phyloP scores from a whole-genome alignment of 2,888 invertebrate species.

The Argyresthia goedartella region DNA sequence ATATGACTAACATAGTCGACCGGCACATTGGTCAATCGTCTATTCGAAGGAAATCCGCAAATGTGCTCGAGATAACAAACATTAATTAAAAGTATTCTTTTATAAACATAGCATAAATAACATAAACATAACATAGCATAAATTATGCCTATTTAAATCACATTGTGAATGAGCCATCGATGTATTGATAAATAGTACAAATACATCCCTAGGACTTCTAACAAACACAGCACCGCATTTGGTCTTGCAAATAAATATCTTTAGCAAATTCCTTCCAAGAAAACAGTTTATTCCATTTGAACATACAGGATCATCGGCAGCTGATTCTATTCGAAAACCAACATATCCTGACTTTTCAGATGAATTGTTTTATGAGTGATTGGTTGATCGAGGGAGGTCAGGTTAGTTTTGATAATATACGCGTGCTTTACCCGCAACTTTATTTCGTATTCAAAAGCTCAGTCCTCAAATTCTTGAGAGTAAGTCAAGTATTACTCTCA shows the following conservation, averaged over 20 bases:
- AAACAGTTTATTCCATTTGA: slow-evolving; percentile 54
- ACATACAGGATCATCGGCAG: slow-evolving; percentile 45
- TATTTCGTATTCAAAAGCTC: neutral
- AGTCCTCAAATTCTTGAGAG: slow-evolving; percentile 53
- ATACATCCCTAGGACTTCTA: slow-evolving; percentile 29
- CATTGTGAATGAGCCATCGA: neutral
- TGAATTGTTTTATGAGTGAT: too few species aligned
- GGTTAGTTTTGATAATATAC: neutral
- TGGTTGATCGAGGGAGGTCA: neutral
- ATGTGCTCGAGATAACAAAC: too few species aligned
- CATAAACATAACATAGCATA: too few species aligned
- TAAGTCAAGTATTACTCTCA: too few species aligned
- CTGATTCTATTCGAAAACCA: slow-evolving; percentile 27
- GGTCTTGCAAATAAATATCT: slow-evolving; percentile 57
- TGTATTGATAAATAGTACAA: slow-evolving; percentile 6
- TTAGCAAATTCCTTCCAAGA: slow-evolving; percentile 36
- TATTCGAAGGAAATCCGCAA: too few species aligned
- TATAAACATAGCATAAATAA: too few species aligned
- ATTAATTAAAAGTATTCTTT: too few species aligned
- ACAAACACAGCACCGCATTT: slow-evolving; percentile 49
- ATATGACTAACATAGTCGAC: too few species aligned
- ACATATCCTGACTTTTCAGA: neutral
- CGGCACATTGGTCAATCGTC: too few species aligned
- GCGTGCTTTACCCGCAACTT: neutral
- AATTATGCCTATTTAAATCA: neutral